A percentile compares a stretch with the other conserved stretches of the same genome.
phyloP scores from a whole-genome alignment of 2,888 invertebrate genomes.

The Rhingia campestris region DNA sequence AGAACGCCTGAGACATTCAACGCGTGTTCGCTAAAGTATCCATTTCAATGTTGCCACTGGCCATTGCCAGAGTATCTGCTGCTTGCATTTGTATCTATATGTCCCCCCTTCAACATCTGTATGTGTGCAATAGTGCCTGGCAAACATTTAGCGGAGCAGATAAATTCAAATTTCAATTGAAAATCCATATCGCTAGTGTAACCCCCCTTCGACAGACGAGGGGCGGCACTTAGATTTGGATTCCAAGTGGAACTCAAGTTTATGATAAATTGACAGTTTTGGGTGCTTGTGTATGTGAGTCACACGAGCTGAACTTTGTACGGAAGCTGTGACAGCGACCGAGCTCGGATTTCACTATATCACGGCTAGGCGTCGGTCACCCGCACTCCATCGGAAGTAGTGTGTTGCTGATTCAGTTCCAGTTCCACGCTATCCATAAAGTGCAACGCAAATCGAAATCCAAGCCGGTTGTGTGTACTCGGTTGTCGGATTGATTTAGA shows the following conservation, averaged over 20 bases:
- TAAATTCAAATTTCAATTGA: constrained; percentile 56
- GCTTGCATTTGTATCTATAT: constrained; percentile 34
- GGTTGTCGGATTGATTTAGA: constrained; percentile 49
- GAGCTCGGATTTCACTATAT: constrained; percentile 46
- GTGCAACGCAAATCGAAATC: constrained; percentile 57
- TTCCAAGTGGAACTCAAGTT: constrained; percentile 13
- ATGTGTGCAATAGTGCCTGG: constrained; percentile 31
- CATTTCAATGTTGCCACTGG: constrained; percentile 63
- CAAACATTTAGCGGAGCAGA: constrained; percentile 33
- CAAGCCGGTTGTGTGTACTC: constrained; percentile 23
- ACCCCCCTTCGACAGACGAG: neutral
- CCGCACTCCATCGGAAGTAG: constrained; percentile 61
- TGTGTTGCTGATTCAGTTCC: constrained; percentile 51
- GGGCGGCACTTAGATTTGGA: neutral
- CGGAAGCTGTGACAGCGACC: constrained; percentile 61
- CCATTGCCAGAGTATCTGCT: constrained; percentile 44
- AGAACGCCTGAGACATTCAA: constrained; percentile 46
- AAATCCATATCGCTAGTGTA: constrained; percentile 22
- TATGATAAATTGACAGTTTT: constrained; percentile 63
- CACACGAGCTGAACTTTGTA: constrained; percentile 59
- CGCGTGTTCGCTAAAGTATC: constrained; percentile 56
- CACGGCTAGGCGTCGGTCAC: neutral
- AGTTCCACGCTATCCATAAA: constrained; percentile 40
- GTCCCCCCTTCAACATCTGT: constrained; percentile 15
- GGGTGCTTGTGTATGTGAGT: constrained; percentile 57